Evolutionary conservation across 2,888 invertebrate genomes (phyloP).

Genomic region (Synanthedon myopaeformis): DNA sequence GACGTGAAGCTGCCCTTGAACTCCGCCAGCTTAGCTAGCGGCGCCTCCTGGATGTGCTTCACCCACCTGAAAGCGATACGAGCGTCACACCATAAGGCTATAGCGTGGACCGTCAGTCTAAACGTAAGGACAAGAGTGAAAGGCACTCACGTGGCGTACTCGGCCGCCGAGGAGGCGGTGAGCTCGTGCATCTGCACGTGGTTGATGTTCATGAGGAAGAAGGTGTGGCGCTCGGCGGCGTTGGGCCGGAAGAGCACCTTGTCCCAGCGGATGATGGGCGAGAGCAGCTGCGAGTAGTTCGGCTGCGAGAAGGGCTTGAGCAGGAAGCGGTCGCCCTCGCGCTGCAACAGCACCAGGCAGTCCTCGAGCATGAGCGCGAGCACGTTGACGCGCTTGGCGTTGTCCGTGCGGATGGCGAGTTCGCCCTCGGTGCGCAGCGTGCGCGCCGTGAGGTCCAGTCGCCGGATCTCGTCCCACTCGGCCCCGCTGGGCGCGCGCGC

Average conservation of each 20-base stretch:
- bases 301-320: conserved; percentile 50
- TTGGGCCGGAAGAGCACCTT: conserved; percentile 60
- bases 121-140: not conserved
- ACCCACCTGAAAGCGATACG: conserved; percentile 39
- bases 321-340: conserved; percentile 54
- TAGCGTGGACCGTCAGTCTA: no score
- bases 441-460: conserved; percentile 37
- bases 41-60: conserved; percentile 50
- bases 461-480: conserved; percentile 46
- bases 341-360: conserved; percentile 51
- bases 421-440: conserved; percentile 45
- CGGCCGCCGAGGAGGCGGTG: conserved; percentile 44
- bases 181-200: conserved; percentile 59
- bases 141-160: conserved; percentile 51
- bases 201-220: conserved; percentile 66
- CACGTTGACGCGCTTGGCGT: conserved; percentile 45
- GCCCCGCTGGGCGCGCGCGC: conserved; percentile 17
- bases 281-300: conserved; percentile 32
- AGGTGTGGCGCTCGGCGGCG: conserved; percentile 59
- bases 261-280: conserved; percentile 61
- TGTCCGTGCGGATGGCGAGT: conserved; percentile 40
- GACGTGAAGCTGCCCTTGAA: conserved; percentile 35
- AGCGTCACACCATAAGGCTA: no score
- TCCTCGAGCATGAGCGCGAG: conserved; percentile 55
- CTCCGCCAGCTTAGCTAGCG: conserved; percentile 47